Evolutionary conservation across 2,888 invertebrate species (phyloP).

Genomic region (Dichetophora obliterata): DNA sequence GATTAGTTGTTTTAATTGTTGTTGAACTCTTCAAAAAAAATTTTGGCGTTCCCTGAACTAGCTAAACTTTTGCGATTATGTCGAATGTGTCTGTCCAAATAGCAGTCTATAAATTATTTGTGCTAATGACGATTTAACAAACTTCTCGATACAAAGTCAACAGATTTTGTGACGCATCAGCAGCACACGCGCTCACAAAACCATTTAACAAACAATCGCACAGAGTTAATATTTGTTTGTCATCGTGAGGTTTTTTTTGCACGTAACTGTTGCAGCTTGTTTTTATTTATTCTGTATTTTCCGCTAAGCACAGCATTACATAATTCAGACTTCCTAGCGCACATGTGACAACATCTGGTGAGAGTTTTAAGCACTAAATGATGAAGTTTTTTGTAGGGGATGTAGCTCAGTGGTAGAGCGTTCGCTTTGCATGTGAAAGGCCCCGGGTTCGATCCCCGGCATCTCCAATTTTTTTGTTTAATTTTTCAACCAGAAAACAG

Average conservation of each 20-base stretch:
- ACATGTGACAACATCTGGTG: constrained; percentile 11
- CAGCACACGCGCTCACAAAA: no score
- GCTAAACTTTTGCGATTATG: no score
- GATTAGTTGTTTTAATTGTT: no score
- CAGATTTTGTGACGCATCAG: no score
- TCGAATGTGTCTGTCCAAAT: no score
- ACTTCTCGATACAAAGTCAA: no score
- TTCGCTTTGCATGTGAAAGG: constrained; percentile 99
- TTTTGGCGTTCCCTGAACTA: no score
- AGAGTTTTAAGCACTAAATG: not conserved
- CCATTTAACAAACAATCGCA: no score
- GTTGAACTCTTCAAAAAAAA: no score
- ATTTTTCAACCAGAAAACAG: not conserved
- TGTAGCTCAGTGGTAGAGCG: constrained; percentile 99
- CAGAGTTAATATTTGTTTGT: not conserved
- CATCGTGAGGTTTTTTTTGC: not conserved
- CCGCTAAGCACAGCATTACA: constrained; percentile 25
- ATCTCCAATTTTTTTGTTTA: constrained; percentile 78
- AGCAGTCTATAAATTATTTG: no score
- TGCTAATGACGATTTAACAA: no score
- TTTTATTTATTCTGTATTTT: not conserved
- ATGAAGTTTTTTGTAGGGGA: constrained; percentile 71
- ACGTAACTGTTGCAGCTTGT: not conserved
- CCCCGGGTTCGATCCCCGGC: constrained; percentile 99
- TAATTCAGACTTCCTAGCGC: constrained; percentile 22